Evolutionary conservation across 2,113 vertebrate genomes (phyloP).

Genomic region (Toxotes jaculatrix): DNA sequence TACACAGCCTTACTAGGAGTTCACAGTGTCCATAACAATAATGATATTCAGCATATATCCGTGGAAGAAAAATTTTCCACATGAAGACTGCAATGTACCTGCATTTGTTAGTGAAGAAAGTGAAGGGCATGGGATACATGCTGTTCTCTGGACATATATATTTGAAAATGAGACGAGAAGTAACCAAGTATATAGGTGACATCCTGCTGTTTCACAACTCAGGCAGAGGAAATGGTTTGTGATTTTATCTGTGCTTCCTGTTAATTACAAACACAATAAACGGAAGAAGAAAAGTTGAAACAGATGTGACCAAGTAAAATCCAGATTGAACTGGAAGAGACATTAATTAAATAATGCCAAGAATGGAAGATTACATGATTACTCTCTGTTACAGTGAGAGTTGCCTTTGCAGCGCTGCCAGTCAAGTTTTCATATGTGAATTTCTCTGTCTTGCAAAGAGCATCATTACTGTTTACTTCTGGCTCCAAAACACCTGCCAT

Average conservation of each 20-base stretch:
- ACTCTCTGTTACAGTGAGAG: too few species aligned
- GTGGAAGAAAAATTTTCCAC: not conserved
- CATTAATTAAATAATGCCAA: too few species aligned
- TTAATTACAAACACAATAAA: not conserved
- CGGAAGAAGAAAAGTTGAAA: not conserved
- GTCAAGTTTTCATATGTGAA: too few species aligned
- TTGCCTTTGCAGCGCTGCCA: too few species aligned
- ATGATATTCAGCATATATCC: fast-evolving
- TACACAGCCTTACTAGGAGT: conserved; percentile 44
- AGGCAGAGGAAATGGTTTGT: conserved; percentile 9
- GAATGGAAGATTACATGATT: too few species aligned
- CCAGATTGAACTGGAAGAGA: too few species aligned
- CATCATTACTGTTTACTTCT: too few species aligned
- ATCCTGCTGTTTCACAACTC: not conserved
- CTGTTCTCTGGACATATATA: too few species aligned
- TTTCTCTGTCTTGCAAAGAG: too few species aligned
- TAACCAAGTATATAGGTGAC: not conserved
- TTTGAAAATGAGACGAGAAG: not conserved
- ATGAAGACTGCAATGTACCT: fast-evolving
- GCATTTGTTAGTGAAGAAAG: conserved; percentile 23
- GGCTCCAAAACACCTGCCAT: too few species aligned
- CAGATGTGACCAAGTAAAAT: not conserved
- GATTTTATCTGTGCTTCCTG: not conserved
- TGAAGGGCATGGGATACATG: too few species aligned
- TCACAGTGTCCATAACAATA: fast-evolving